Percentiles rank a stretch among this genome's conserved stretches.
Conservation (phyloP, 2,888 invertebrate species). For the Latrodectus hesperus region DNA sequence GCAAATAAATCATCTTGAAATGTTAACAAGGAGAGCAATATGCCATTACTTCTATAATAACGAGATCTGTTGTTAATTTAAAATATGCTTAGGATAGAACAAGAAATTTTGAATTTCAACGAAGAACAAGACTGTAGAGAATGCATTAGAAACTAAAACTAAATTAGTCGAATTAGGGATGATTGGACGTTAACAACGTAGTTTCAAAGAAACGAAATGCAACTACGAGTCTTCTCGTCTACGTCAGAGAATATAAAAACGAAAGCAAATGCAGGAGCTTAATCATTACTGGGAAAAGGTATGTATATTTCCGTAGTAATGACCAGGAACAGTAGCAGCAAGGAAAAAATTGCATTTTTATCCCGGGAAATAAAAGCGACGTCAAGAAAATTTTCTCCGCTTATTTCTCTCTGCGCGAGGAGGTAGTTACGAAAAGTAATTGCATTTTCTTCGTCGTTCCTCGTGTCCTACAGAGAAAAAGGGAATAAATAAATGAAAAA, state of each 20-base stretch:
- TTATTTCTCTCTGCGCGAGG: constrained; percentile 37
- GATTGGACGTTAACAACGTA: constrained; percentile 47
- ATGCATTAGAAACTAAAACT: constrained; percentile 19
- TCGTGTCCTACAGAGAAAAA: constrained; percentile 23
- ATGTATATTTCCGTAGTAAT: constrained; percentile 30
- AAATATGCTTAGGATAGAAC: no score
- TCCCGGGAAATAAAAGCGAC: constrained; percentile 51
- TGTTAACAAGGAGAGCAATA: no score
- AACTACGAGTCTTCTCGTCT: constrained; percentile 8
- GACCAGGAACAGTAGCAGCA: constrained; percentile 19
- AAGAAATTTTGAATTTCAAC: not conserved
- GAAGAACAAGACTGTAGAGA: not conserved
- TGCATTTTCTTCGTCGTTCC: constrained; percentile 38
- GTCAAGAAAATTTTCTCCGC: constrained; percentile 18
- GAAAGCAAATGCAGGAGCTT: constrained; percentile 16
- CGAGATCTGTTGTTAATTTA: no score
- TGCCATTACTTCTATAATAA: no score
- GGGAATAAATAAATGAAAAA: constrained; percentile 11
- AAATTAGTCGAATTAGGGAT: constrained; percentile 64
- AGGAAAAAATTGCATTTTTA: constrained; percentile 53
- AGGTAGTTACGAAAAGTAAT: constrained; percentile 68
- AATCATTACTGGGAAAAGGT: constrained; percentile 57
- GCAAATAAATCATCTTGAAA: no score
- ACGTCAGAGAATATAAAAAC: constrained; percentile 7
- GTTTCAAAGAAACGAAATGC: constrained; percentile 11